These are phyloP conservation scores for Sclerodermus sp. DNA, from an alignment of 2,888 invertebrate species.

Conservation along the genomic window DNA sequence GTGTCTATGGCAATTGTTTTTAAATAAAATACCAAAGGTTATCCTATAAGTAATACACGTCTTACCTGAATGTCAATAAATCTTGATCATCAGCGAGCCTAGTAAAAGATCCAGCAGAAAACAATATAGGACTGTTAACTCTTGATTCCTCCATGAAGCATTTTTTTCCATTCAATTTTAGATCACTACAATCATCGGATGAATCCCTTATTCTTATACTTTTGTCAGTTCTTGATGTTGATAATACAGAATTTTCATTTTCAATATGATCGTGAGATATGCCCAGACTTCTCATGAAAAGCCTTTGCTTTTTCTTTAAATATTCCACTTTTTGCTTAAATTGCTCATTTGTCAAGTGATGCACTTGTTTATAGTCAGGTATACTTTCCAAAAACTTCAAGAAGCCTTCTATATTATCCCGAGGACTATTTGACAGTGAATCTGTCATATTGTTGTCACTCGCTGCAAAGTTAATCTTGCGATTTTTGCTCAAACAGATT, in stretches of 20 bases:
- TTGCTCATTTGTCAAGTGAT: constrained; percentile 74
- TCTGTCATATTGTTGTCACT: constrained; percentile 10
- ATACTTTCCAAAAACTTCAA: constrained; percentile 77
- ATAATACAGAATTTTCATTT: constrained; percentile 10
- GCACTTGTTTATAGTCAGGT: constrained; percentile 77
- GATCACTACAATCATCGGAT: constrained; percentile 20
- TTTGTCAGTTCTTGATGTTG: constrained; percentile 10
- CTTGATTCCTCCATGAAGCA: constrained; percentile 47
- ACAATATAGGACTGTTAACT: constrained; percentile 41
- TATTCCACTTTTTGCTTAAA: constrained; percentile 73
- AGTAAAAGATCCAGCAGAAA: constrained; percentile 40
- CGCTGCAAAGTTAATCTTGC: constrained; percentile 50
- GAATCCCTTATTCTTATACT: constrained; percentile 4
- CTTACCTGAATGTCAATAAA: constrained; percentile 44
- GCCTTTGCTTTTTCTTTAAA: constrained; percentile 67
- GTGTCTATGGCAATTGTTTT: no score
- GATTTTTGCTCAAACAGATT: constrained; percentile 36
- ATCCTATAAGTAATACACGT: not conserved
- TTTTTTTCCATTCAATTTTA: constrained; percentile 47
- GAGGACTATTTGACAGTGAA: constrained; percentile 23
- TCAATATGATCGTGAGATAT: constrained; percentile 54
- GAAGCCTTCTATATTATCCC: constrained; percentile 63
- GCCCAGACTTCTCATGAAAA: constrained; percentile 47
- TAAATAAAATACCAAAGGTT: not conserved
- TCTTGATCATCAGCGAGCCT: constrained; percentile 49